A percentile compares a stretch with the other conserved stretches of the same genome.
These are phyloP conservation scores for Melinaea menophilus DNA, from an alignment of 2,888 invertebrate genomes.

Conservation along the genomic window DNA sequence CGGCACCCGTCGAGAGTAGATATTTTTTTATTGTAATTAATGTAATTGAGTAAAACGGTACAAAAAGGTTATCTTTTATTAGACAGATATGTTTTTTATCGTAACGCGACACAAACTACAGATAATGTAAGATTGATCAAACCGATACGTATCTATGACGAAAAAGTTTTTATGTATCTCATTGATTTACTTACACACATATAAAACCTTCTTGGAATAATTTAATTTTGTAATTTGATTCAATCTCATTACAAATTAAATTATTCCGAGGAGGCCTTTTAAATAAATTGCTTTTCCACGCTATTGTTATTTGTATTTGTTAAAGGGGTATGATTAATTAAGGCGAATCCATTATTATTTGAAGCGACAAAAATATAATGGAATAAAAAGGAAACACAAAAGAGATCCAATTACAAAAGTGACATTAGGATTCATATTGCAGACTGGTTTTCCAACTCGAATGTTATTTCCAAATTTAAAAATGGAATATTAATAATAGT, in stretches of 20 bases:
- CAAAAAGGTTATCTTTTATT: too few relatives aligned
- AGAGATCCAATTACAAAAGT: too few relatives aligned
- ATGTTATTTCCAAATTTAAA: neutral
- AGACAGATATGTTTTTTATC: neutral
- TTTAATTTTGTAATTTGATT: neutral
- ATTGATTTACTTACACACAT: neutral
- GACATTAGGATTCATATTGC: too few relatives aligned
- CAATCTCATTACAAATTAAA: neutral
- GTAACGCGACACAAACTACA: neutral
- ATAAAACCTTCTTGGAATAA: neutral
- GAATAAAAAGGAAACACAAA: too few relatives aligned
- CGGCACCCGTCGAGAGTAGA: too few relatives aligned
- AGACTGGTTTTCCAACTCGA: too few relatives aligned
- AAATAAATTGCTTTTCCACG: neutral
- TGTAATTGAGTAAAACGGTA: too few relatives aligned
- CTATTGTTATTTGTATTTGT: too few relatives aligned
- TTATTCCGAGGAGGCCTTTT: neutral
- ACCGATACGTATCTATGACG: neutral
- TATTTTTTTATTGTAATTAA: too few relatives aligned
- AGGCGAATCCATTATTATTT: too few relatives aligned
- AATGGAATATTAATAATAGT: neutral
- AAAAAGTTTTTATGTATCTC: neutral
- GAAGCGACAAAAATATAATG: too few relatives aligned
- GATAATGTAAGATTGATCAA: constrained; percentile 4
- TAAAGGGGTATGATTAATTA: too few relatives aligned